A percentile compares a stretch with the other conserved stretches of the same genome.
phyloP scores from a whole-genome alignment of 2,113 vertebrate genomes.

The Galemys pyrenaicus region DNA sequence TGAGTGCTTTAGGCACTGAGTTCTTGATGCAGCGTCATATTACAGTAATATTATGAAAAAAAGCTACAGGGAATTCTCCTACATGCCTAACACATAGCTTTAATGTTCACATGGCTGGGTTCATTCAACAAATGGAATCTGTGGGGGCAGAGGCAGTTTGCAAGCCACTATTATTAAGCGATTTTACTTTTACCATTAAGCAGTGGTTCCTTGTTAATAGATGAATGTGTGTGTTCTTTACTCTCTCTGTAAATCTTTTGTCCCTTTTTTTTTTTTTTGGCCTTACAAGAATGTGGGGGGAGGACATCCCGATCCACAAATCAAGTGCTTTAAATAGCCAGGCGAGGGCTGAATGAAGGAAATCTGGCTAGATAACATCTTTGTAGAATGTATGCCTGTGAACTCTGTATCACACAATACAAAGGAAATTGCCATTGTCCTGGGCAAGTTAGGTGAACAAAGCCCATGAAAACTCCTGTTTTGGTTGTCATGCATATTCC shows the following conservation, averaged over 20 bases:
- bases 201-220: constrained; percentile 75
- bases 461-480: constrained; percentile 32
- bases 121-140: constrained; percentile 72
- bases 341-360: constrained; percentile 54
- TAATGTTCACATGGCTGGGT: constrained; percentile 73
- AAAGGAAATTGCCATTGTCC: constrained; percentile 69
- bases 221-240: constrained; percentile 55
- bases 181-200: constrained; percentile 75
- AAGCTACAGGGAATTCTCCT: constrained; percentile 78
- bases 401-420: constrained; percentile 59
- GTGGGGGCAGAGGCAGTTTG: constrained; percentile 71
- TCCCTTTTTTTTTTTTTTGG: background rate
- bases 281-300: constrained; percentile 53
- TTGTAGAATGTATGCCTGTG: constrained; percentile 57
- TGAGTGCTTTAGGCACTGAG: constrained; percentile 71
- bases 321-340: constrained; percentile 70
- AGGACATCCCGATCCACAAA: constrained; percentile 61
- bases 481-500: background rate
- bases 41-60: constrained; percentile 80
- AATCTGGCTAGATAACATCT: constrained; percentile 59
- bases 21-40: constrained; percentile 81
- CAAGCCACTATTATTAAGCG: constrained; percentile 76
- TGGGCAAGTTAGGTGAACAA: constrained; percentile 63
- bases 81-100: constrained; percentile 79
- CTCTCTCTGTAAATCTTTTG: constrained; percentile 67